Evolutionary conservation across 2,113 vertebrate species (phyloP), one percentile per base, ranked within the genome.

Genomic region (Plecturocebus donacophilus): DNA sequence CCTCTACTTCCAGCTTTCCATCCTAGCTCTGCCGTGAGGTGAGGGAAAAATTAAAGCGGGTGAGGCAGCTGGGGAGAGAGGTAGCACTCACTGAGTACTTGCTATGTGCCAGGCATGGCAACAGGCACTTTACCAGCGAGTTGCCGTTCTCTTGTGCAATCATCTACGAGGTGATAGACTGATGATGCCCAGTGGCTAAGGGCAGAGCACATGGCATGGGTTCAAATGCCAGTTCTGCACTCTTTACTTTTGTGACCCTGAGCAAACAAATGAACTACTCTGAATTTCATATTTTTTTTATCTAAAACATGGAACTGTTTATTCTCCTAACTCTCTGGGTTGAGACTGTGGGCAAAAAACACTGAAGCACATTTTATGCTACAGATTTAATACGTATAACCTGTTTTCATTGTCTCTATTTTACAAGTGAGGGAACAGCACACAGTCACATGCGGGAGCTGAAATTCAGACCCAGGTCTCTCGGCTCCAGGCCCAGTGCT

Each of bases 391-490:
- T 27, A 25, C 7, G 13, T 10, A 47, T 19, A 61, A 32, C 32
- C 42, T 87, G 10, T n/a, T 58, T 77, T 71, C 70, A 32, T 21
- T 25, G 49, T 40, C 75, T 19, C n/a, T 10, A 21, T 71, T 68
- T 8, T 85, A 56, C 6, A 77, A 25, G 52, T 30, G 30, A 88
- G 25, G n/a, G 61, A 38, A 54, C 25, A 75, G 47, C 16, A 35
- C 0, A 0, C 17, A 21, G 25, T 42, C 25, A 7, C 0, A 3
- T 19, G 13, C 20, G 8, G 17, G 35, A 38, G 58, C 25, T 58
- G n/a, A 68, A 35, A 42, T 21, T 20, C 80, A 73, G 42, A 75
- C 13, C 7, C n/a, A 42, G 66, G 32, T 56, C 56, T 58, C 52
- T 66, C 21, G 19, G 54, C 40, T 73, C n/a, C 21, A 8, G 4